These are phyloP conservation scores for Neotragus moschatus DNA, from an alignment of 2,113 vertebrate genomes.

Conservation along the genomic window DNA sequence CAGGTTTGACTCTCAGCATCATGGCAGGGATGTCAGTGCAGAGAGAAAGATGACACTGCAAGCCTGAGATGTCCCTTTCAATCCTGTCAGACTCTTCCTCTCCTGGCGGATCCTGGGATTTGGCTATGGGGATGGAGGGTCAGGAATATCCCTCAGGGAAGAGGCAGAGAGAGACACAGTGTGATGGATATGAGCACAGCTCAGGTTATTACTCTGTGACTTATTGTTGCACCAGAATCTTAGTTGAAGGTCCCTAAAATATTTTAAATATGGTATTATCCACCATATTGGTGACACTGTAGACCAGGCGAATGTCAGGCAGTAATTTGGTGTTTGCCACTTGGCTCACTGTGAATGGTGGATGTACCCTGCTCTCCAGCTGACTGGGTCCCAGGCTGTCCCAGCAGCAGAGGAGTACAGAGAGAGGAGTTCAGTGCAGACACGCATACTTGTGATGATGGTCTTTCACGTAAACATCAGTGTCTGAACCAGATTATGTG, in stretches of 20 bases:
- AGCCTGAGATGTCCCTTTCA: not conserved
- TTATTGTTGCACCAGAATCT: not conserved
- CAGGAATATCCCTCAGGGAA: not conserved
- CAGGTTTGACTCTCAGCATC: not conserved
- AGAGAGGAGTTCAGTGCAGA: not conserved
- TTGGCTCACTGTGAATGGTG: not conserved
- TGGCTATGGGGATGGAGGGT: not conserved
- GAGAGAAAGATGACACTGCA: accelerated
- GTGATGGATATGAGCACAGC: not conserved
- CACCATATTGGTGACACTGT: not conserved
- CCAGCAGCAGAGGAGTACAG: not conserved
- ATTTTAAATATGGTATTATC: not conserved
- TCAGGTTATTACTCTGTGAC: not conserved
- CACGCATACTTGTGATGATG: not conserved
- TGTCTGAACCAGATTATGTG: not conserved
- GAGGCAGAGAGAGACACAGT: too few species aligned
- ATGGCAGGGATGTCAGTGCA: not conserved
- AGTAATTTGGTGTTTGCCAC: not conserved
- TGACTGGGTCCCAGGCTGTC: too few species aligned
- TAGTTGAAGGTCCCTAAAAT: not conserved
- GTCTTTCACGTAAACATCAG: not conserved
- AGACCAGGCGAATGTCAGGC: not conserved
- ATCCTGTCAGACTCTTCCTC: not conserved
- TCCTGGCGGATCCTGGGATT: not conserved
- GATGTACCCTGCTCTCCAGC: not conserved